A percentile compares a stretch with the other conserved stretches of the same genome.
phyloP scores from a whole-genome alignment of 2,888 invertebrate species.

The Microchrysa polita region DNA sequence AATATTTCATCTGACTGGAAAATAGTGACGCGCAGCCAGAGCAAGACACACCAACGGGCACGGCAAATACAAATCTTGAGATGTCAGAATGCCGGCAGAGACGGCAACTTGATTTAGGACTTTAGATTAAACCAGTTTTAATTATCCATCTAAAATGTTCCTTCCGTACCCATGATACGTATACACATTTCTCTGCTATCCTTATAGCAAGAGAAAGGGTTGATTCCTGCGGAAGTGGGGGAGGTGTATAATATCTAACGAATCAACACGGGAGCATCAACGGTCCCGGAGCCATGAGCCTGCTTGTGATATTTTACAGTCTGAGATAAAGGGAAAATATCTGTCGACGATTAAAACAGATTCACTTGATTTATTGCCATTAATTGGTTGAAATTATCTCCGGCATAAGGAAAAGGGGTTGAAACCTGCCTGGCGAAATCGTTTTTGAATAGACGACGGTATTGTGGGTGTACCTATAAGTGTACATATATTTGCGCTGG shows the following conservation, averaged over 20 bases:
- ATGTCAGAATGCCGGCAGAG: constrained; percentile 12
- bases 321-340: constrained; percentile 45
- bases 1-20: constrained; percentile 27
- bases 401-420: constrained; percentile 13
- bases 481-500: constrained; percentile 1
- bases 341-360: constrained; percentile 53
- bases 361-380: constrained; percentile 54
- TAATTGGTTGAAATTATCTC: constrained; percentile 52
- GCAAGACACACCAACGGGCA: too few relatives aligned
- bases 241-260: background rate
- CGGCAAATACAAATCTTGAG: constrained; percentile 16
- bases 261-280: background rate
- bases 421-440: background rate
- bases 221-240: too few relatives aligned
- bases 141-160: constrained; percentile 34
- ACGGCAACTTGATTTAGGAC: constrained; percentile 48
- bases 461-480: background rate
- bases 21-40: constrained; percentile 2
- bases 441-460: background rate
- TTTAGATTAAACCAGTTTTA: constrained; percentile 48
- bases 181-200: background rate
- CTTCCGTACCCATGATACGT: background rate
- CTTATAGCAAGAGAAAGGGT: too few relatives aligned
- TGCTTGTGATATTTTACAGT: constrained; percentile 32
- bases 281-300: too few relatives aligned